phyloP scores from a whole-genome alignment of 2,113 vertebrate genomes.

The Thamnaconus septentrionalis region DNA sequence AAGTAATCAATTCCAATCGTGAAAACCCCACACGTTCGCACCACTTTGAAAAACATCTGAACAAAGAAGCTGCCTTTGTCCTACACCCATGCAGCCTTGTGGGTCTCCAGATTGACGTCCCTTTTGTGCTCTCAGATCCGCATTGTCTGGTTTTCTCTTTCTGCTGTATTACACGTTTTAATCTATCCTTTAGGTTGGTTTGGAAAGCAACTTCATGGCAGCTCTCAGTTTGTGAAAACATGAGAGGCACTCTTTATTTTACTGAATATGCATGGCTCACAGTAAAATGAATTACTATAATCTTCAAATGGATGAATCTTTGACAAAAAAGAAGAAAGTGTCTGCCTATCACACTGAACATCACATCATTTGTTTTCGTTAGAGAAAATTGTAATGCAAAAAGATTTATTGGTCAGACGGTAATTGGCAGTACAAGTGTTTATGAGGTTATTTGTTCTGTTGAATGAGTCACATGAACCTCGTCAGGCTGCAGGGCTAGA shows the following conservation, averaged over 20 bases:
- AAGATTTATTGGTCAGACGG: constrained; percentile 43
- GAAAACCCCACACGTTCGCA: too few relatives aligned
- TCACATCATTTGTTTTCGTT: constrained; percentile 39
- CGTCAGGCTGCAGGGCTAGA: constrained; percentile 31
- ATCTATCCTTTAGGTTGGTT: neutral
- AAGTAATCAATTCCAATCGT: too few relatives aligned
- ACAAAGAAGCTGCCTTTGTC: too few relatives aligned
- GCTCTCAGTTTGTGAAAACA: neutral
- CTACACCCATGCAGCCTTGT: constrained; percentile 6
- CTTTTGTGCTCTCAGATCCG: constrained; percentile 16
- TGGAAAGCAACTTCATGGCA: too few relatives aligned
- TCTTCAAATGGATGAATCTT: too few relatives aligned
- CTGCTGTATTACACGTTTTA: neutral
- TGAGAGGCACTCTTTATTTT: too few relatives aligned
- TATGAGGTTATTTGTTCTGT: constrained; percentile 53
- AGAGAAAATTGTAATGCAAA: constrained; percentile 39
- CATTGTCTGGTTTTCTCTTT: constrained; percentile 13
- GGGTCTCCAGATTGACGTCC: constrained; percentile 18
- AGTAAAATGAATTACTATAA: too few relatives aligned
- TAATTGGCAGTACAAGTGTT: constrained; percentile 37
- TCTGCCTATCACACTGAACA: constrained; percentile 26
- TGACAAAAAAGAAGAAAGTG: neutral
- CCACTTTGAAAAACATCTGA: too few relatives aligned
- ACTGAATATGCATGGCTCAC: too few relatives aligned
- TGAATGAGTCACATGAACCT: constrained; percentile 15